Conservation (phyloP, 2,797 vertebrate species). For the Aldrovandia affinis region DNA sequence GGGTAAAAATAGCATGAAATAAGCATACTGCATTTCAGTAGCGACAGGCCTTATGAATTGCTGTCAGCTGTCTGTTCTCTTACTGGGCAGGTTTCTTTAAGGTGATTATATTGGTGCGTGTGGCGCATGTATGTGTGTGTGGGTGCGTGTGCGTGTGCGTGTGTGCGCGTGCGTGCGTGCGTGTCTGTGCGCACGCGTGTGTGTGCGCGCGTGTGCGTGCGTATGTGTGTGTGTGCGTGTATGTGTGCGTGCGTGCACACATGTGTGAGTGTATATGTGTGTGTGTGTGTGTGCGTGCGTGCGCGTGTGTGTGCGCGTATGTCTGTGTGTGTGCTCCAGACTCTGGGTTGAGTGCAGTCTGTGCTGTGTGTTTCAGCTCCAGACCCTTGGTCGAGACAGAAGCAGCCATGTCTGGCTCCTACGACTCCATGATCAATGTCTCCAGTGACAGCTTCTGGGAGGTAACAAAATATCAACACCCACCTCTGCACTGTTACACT, state of each 20-base stretch:
- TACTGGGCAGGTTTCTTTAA: neutral
- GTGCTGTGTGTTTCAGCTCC: constrained; percentile 45
- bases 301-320: neutral
- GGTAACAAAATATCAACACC: constrained; percentile 66
- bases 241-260: neutral
- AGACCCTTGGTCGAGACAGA: constrained; percentile 38
- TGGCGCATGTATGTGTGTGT: neutral
- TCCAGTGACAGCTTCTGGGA: constrained; percentile 99
- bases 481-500: neutral
- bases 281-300: neutral
- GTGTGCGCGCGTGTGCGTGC: neutral
- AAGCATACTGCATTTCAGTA: neutral
- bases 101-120: neutral
- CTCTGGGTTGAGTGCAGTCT: neutral
- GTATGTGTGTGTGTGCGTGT: neutral
- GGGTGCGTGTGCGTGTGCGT: too few species aligned
- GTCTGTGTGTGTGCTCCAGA: too few species aligned
- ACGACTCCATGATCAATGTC: constrained; percentile 88
- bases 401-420: constrained; percentile 88
- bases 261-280: neutral
- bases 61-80: constrained; percentile 13
- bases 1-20: neutral
- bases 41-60: neutral
- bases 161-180: too few species aligned
- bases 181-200: neutral